phyloP scores from a whole-genome alignment of 2,797 vertebrate genomes.

The Micrastur ruficollis region DNA sequence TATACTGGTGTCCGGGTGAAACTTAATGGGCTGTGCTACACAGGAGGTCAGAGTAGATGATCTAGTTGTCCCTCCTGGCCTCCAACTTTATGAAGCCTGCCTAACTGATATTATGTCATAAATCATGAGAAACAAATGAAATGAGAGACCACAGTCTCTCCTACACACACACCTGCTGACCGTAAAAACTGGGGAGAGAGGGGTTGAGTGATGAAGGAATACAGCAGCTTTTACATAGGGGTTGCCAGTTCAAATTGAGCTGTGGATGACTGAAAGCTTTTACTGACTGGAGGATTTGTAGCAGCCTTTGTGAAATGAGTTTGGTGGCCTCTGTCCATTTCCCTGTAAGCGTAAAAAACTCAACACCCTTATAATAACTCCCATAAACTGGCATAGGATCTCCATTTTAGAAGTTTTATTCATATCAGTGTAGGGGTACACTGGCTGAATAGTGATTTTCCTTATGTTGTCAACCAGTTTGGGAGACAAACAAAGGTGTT shows the following conservation, averaged over 20 bases:
- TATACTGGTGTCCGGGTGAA: neutral
- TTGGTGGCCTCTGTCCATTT: constrained; percentile 24
- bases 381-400: neutral
- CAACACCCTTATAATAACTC: constrained; percentile 1
- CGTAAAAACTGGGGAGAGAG: constrained; percentile 7
- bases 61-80: neutral
- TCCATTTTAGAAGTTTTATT: neutral
- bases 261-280: neutral
- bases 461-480: neutral
- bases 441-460: neutral
- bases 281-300: constrained; percentile 21
- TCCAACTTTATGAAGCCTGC: constrained; percentile 11
- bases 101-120: constrained; percentile 5
- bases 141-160: neutral
- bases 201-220: neutral
- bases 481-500: neutral
- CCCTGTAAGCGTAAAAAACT: neutral
- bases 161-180: constrained; percentile 35
- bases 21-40: neutral
- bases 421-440: neutral
- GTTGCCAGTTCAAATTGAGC: neutral
- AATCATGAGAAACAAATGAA: constrained; percentile 34
- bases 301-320: constrained; percentile 1
- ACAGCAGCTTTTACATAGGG: neutral
- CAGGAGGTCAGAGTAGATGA: constrained; percentile 9